These are phyloP conservation scores for Calameuta filiformis DNA, from an alignment of 2,888 invertebrate species.

Conservation along the genomic window DNA sequence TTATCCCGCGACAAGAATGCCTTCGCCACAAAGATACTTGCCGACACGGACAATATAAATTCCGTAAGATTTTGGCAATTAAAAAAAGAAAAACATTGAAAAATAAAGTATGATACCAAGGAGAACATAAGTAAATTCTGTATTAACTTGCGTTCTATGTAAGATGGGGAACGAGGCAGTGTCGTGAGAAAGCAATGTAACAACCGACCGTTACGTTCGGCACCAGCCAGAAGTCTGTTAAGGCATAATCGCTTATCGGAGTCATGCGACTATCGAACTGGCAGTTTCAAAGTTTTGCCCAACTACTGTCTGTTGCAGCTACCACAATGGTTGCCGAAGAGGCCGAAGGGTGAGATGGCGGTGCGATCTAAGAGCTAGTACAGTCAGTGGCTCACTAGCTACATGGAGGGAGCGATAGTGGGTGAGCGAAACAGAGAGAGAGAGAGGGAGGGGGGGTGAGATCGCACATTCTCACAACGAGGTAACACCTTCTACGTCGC, in stretches of 20 bases:
- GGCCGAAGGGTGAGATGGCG: conserved; percentile 12
- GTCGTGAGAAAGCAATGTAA: conserved; percentile 55
- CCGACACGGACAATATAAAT: not conserved
- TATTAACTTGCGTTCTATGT: not conserved
- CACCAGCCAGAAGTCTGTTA: conserved; percentile 23
- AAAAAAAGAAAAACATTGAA: not conserved
- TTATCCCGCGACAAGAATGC: conserved; percentile 10
- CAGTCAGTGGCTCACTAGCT: not conserved
- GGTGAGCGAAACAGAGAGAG: not conserved
- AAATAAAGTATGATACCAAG: not conserved
- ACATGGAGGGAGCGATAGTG: conserved; percentile 19
- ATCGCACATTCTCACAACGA: conserved; percentile 24
- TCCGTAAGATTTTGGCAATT: not conserved
- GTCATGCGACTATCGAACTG: conserved; percentile 54
- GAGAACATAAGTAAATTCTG: not conserved
- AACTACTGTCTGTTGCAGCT: conserved; percentile 38
- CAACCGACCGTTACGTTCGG: conserved; percentile 48
- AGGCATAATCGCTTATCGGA: conserved; percentile 51
- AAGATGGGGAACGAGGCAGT: conserved; percentile 13
- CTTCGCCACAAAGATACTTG: not conserved
- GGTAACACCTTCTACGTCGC: conserved; percentile 60
- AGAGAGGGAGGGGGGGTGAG: not conserved
- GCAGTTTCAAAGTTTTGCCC: conserved; percentile 52
- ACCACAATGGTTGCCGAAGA: conserved; percentile 19
- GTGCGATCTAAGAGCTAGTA: conserved; percentile 11